Base-by-base conservation (phyloP, 2,113 vertebrate genomes). In the Vicugna pacos region DNA sequence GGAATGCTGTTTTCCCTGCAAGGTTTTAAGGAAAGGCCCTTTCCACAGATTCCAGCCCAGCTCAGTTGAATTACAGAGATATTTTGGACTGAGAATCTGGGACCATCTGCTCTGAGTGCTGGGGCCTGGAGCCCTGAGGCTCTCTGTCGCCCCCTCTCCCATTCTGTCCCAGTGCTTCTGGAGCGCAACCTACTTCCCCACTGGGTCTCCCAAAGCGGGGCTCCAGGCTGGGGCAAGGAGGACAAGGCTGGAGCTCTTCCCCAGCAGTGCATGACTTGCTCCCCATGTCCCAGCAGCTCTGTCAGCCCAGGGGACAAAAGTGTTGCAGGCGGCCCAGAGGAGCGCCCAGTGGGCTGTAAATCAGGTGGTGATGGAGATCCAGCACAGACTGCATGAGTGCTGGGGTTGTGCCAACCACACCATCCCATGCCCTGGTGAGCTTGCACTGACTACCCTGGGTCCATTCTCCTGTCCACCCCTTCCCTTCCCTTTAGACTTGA, bases 221-320 rank as follows among this genome's bases (percentile, higher is more conserved):
- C 77, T 81, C 1, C 1, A 35, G 73, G 89, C 67, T 26, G 80
- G 30, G 32, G 52, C 35, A 10, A 32, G 50, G 42, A 30, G 9
- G 22, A 60, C 2, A 2, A 50, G 62, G 24, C 50, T 6, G 54
- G 69, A 54, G 22, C 38, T 84, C 13, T 60, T 65, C 69, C 67
- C 26, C 69, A 38, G 11, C 56, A 4, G 1, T 0, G 3, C 3
- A 0, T 48, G 64, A 83, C 32, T 83, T 90, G 79, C 54, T 22
- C 69, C 52, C 80, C n/a, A 1, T 95, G 92, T 83, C 82, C 79
- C 79, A 38, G 72, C 97, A 98, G 97, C 94, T 58, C 81, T 97
- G 94, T 97, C 96, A 0, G 73, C 91, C 35, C 97, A 97, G 52
- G 98, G 97, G 30, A 94, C 69, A 1, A 85, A 91, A 80, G 92